Percentiles rank a stretch among this genome's conserved stretches.
These are phyloP conservation scores for Chiloscyllium plagiosum DNA, from an alignment of 2,113 vertebrate species.

Conservation along the genomic window DNA sequence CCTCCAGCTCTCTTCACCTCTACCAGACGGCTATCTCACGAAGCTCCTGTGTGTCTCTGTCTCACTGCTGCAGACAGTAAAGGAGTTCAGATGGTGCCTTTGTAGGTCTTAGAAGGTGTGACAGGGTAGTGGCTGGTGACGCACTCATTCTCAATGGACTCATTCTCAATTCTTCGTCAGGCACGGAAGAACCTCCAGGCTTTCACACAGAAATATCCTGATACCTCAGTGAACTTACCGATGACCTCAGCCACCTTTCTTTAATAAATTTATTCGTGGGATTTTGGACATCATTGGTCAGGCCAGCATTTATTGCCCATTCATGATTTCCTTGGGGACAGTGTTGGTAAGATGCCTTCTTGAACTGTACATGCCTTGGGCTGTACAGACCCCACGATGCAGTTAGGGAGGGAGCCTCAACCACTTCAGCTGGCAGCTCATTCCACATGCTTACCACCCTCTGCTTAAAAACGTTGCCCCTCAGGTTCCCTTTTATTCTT, in stretches of 20 bases:
- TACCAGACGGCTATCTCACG: not conserved
- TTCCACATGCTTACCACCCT: too few species aligned
- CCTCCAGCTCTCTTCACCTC: not conserved
- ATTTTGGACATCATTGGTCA: too few species aligned
- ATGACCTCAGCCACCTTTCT: not conserved
- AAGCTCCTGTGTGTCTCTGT: not conserved
- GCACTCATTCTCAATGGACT: not conserved
- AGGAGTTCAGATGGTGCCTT: not conserved
- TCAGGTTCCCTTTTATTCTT: too few species aligned
- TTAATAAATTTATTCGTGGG: too few species aligned
- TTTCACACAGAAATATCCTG: not conserved
- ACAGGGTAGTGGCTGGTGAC: not conserved
- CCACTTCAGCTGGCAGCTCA: too few species aligned
- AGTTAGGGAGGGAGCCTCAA: too few species aligned
- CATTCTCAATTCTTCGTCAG: not conserved
- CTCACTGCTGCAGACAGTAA: not conserved
- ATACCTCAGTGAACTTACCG: too few species aligned
- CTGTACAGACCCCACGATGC: not conserved
- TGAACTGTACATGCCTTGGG: not conserved
- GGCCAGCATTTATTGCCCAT: too few species aligned
- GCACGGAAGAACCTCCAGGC: not conserved
- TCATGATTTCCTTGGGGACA: too few species aligned
- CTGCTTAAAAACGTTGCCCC: too few species aligned
- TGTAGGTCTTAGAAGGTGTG: not conserved
- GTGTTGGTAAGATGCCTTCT: too few species aligned